Evolutionary conservation across 2,888 invertebrate species (phyloP).

Genomic region (Alviniconcha strummeri): DNA sequence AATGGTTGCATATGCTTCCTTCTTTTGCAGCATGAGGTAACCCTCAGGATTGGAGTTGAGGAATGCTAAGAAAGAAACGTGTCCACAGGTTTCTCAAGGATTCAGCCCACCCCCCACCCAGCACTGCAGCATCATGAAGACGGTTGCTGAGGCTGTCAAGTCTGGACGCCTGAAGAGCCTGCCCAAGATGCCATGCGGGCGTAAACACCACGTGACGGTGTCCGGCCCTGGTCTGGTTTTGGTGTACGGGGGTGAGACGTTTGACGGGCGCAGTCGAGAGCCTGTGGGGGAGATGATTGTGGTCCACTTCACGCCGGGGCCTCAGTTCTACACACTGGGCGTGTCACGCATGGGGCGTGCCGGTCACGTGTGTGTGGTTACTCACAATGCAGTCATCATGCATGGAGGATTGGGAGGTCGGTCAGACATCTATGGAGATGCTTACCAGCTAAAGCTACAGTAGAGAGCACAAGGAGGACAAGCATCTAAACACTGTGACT

Average conservation of each 20-base stretch:
- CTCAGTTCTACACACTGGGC: constrained; percentile 59
- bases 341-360: constrained; percentile 56
- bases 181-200: constrained; percentile 65
- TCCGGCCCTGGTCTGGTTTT: constrained; percentile 56
- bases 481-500: background rate
- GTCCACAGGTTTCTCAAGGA: constrained; percentile 1
- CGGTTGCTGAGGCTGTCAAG: constrained; percentile 39
- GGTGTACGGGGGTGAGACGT: constrained; percentile 72
- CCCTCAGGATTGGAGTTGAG: no score
- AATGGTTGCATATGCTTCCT: no score
- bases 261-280: constrained; percentile 67
- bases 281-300: constrained; percentile 70
- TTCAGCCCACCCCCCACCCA: background rate
- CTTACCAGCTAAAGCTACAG: constrained; percentile 37
- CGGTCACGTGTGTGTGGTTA: constrained; percentile 63
- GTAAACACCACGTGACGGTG: constrained; percentile 67
- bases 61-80: no score
- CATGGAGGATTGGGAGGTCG: constrained; percentile 68
- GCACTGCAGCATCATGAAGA: constrained; percentile 26
- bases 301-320: constrained; percentile 50
- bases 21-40: no score
- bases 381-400: constrained; percentile 57
- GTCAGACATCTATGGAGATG: constrained; percentile 53
- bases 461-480: background rate
- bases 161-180: constrained; percentile 48